These are phyloP conservation scores for Gnathonemus longibarbis DNA, from an alignment of 2,113 vertebrate genomes.

Conservation along the genomic window DNA sequence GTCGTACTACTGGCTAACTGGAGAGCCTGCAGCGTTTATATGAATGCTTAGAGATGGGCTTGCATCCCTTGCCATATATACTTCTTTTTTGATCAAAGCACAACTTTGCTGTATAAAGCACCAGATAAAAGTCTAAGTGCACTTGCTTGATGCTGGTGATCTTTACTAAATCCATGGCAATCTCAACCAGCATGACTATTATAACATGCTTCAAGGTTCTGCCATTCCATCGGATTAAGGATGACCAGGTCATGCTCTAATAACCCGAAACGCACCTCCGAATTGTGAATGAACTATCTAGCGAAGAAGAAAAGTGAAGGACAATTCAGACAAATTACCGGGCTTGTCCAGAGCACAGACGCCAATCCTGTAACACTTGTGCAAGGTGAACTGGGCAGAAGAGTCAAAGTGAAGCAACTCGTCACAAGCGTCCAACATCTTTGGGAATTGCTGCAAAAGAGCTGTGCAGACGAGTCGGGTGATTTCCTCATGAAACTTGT, in stretches of 20 bases:
- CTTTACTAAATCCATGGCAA: not conserved
- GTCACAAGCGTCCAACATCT: not conserved
- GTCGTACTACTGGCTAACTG: not conserved
- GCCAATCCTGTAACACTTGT: not conserved
- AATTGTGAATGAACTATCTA: not conserved
- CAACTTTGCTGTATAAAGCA: not conserved
- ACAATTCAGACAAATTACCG: not conserved
- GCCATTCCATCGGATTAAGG: not conserved
- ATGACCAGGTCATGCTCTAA: not conserved
- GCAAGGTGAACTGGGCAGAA: not conserved
- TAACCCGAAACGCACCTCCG: not conserved
- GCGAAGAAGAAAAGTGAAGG: not conserved
- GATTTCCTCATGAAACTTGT: not conserved
- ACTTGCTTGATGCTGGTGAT: not conserved
- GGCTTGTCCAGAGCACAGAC: not conserved
- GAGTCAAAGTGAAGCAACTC: not conserved
- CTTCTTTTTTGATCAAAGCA: not conserved
- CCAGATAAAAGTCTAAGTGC: not conserved
- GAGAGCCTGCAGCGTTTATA: not conserved
- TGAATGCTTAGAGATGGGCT: not conserved
- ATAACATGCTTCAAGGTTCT: not conserved
- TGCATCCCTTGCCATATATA: not conserved
- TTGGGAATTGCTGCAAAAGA: not conserved
- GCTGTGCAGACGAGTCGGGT: not conserved
- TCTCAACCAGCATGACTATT: not conserved